phyloP scores from a whole-genome alignment of 1,140 invertebrate genomes.

The Bombus pyrosoma region DNA sequence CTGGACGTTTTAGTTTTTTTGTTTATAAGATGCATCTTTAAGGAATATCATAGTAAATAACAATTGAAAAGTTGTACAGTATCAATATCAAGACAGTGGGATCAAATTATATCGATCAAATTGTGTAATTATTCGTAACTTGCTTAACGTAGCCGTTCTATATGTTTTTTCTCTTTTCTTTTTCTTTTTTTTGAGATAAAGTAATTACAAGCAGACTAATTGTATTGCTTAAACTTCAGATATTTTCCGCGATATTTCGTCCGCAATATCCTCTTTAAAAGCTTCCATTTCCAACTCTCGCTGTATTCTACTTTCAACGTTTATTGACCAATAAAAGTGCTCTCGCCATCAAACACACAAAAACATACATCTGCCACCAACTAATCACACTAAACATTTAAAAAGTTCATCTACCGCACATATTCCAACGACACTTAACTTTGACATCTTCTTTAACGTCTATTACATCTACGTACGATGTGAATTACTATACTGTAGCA shows the following conservation, averaged over 20 bases:
- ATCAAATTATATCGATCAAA: too few relatives aligned
- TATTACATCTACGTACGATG: too few relatives aligned
- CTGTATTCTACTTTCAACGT: not conserved
- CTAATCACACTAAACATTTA: not conserved
- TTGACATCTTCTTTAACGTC: not conserved
- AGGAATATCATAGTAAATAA: not conserved
- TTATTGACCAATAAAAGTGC: constrained; percentile 9
- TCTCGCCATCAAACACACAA: not conserved
- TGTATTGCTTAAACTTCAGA: not conserved
- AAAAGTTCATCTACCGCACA: not conserved
- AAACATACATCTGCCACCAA: not conserved
- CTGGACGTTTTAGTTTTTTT: not conserved
- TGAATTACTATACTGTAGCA: too few relatives aligned
- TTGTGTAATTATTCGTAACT: too few relatives aligned
- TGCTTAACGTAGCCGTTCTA: too few relatives aligned
- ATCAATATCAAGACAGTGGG: too few relatives aligned
- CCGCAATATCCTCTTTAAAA: not conserved
- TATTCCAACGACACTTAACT: too few relatives aligned
- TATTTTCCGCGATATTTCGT: not conserved
- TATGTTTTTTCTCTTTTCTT: too few relatives aligned
- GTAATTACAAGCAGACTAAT: too few relatives aligned
- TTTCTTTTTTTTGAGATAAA: too few relatives aligned
- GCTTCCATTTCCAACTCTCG: not conserved
- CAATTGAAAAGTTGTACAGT: not conserved
- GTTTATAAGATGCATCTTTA: not conserved